Base-by-base conservation (phyloP, 2,797 vertebrate species). In the Rhodeus uyekii region DNA sequence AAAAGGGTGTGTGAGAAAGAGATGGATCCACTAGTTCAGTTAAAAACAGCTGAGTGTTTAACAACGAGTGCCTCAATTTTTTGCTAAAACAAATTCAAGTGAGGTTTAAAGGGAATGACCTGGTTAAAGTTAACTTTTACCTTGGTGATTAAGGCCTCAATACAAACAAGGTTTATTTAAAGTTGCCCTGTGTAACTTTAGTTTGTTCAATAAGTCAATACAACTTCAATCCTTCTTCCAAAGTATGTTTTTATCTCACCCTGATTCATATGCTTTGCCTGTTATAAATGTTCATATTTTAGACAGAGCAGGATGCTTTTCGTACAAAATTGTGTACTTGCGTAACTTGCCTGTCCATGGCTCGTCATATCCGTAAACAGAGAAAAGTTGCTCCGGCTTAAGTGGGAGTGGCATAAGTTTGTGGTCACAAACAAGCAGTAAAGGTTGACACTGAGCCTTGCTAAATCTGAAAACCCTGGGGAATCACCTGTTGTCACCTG, bases 1-100 rank as follows among this genome's bases (percentile, higher is more conserved):
- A 83, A 72, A 82, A 55, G 27, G 53, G n/a, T 2, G 36, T 63
- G 42, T 34, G 60, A 80, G 78, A 65, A 74, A 78, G 24, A 83
- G 58, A 69, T 34, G 5, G 36, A 78, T 67, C 67, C 39, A 76
- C 32, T 44, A 82, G 69, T 77, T 29, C 58, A 8, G 29, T 39
- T 24, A 46, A 63, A 39, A 63, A 24, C 46, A 73, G 12, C 69
- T 27, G 50, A 3, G 18, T 53, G 46, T 65, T 81, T 46, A 58
- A 55, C 65, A 14, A 24, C 3, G 8, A 77, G 12, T 4, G 36
- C 4, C 53, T 48, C 8, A 36, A 22, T 3, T 32, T 29, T 9
- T 34, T 4, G n/a, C n/a, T 42, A 9, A 44, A 22, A 19, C 2
- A 0, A 71, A 12, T 19, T 29, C 2, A 71, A 48, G 38, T 32